Evolutionary conservation across 2,888 invertebrate genomes (phyloP), one percentile per base, ranked within the genome.

Genomic region (Pyrgus malvae): DNA sequence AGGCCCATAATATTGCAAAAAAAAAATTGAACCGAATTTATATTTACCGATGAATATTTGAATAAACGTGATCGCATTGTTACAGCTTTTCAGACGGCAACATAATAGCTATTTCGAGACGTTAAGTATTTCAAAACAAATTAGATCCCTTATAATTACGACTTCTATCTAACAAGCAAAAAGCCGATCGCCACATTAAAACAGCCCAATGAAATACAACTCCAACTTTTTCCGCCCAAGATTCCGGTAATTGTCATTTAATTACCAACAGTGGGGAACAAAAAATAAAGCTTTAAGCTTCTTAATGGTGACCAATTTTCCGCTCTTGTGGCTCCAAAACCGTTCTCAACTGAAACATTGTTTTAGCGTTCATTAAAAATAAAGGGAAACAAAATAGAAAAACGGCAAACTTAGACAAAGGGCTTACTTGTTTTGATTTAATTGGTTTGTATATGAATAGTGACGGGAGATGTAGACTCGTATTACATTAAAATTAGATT

Each of bases 191-290:
- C 25, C 54, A 55, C 48, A 55, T 48, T 48, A 48, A 53, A 45
- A 48, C 35, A 48, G 48, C 33, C 41, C 46, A 46, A 55, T 55
- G 54, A 55, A 48, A 48, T 33, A 54, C 46, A 45, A 45, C 53
- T 23, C 53, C 41, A 33, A 50, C 40, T 50, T 50, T 42, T 50
- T 41, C 56, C 48, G 48, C 25, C 55, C 57, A 67, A 68, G 75
- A 78, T 73, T 76, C 70, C 65, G 73, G 81, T 85, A 83, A 85
- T 86, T 84, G 81, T 82, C 83, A 78, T 85, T 85, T 85, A 85
- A 85, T 86, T 85, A 83, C 85, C 78, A 69, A 70, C 70, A 60
- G 71, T 61, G 65, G 64, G 62, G 66, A 61, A 60, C 62, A 74
- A 77, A 81, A 80, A 82, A 81, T 72, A 78, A 79, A 77, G 65